Evolutionary conservation across 2,797 vertebrate genomes (phyloP).

Genomic region (Gorsachius magnificus): DNA sequence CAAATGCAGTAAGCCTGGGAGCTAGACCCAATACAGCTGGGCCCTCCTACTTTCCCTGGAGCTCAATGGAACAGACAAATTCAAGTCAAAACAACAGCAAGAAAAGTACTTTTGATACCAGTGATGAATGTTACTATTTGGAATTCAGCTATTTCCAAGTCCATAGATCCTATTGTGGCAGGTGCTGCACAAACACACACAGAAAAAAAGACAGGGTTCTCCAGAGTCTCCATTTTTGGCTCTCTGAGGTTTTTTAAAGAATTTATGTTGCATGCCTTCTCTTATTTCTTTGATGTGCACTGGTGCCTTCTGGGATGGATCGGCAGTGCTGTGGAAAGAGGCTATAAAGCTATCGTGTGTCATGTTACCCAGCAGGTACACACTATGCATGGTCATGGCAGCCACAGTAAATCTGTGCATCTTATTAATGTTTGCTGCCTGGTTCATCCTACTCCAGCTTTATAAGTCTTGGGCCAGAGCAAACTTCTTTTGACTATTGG

Average conservation of each 20-base stretch:
- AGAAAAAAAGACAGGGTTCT: not conserved
- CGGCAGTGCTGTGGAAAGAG: not conserved
- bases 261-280: not conserved
- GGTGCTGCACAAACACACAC: not conserved
- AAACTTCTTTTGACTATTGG: not conserved
- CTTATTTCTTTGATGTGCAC: not conserved
- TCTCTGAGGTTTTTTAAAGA: not conserved
- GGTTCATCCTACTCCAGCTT: not conserved
- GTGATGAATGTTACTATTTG: not conserved
- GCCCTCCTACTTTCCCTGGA: not conserved
- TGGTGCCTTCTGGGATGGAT: not conserved
- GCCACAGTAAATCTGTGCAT: not conserved
- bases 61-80: not conserved
- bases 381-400: not conserved
- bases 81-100: not conserved
- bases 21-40: not conserved
- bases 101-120: not conserved
- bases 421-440: not conserved
- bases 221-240: not conserved
- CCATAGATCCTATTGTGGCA: not conserved
- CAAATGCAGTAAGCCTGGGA: not conserved
- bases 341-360: not conserved
- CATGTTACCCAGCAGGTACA: not conserved
- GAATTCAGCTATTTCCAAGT: not conserved
- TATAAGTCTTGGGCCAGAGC: not conserved